Conservation (phyloP, 2,113 vertebrate species). For the Chauna torquata region DNA sequence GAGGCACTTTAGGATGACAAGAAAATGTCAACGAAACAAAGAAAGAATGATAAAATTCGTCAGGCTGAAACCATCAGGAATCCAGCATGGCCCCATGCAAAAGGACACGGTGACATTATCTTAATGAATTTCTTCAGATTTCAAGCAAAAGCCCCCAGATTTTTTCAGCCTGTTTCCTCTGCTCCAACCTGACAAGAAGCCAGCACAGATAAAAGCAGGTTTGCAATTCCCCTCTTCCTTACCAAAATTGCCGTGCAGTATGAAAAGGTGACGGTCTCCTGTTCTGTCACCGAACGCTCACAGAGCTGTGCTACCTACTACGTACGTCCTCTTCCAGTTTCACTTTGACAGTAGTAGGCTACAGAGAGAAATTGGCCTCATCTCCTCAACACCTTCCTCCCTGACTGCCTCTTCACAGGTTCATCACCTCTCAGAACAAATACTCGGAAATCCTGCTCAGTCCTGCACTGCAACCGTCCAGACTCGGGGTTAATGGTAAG, state of each 20-base stretch:
- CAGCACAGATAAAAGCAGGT: background rate
- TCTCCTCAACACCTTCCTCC: background rate
- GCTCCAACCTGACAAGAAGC: rapidly evolving
- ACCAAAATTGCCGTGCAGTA: rapidly evolving
- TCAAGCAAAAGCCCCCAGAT: background rate
- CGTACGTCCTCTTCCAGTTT: background rate
- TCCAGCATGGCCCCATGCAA: background rate
- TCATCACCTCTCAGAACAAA: background rate
- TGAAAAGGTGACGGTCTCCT: background rate
- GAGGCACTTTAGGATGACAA: background rate
- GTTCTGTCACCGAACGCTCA: background rate
- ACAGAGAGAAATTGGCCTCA: background rate
- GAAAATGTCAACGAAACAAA: background rate
- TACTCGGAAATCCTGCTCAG: background rate
- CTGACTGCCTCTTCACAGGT: background rate
- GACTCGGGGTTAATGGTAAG: background rate
- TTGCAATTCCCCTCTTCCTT: background rate
- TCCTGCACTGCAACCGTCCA: background rate
- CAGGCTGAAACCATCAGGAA: background rate
- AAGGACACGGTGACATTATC: rapidly evolving
- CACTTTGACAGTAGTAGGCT: background rate
- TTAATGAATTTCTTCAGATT: background rate
- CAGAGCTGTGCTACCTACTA: background rate
- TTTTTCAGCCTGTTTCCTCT: background rate
- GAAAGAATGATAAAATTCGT: background rate